These are phyloP conservation scores for Silurus asotus DNA, from an alignment of 2,113 vertebrate genomes.

Conservation along the genomic window DNA sequence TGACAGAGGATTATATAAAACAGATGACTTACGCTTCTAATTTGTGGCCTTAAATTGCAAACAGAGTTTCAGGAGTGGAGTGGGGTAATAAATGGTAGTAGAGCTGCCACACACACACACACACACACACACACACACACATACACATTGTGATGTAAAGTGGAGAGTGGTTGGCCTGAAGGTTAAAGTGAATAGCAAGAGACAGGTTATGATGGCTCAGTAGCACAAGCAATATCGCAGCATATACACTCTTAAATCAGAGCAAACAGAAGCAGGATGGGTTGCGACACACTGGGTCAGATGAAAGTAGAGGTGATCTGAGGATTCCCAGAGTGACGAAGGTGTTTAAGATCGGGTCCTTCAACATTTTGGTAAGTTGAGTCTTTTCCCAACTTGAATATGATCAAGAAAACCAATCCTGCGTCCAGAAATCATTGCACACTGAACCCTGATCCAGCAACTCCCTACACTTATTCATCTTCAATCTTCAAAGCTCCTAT, in stretches of 20 bases:
- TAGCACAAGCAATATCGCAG: constrained; percentile 84
- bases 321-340: background rate
- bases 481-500: no score
- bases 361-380: background rate
- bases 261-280: constrained; percentile 15
- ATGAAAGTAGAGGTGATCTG: background rate
- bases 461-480: no score
- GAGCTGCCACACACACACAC: constrained; percentile 80
- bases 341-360: background rate
- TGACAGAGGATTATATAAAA: constrained; percentile 98
- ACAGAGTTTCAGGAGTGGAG: constrained; percentile 97
- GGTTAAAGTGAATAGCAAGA: constrained; percentile 87
- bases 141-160: constrained; percentile 57
- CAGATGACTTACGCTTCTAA: constrained; percentile 99
- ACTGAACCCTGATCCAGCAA: background rate
- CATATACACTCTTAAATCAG: constrained; percentile 57
- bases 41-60: constrained; percentile 99
- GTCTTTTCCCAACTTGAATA: background rate
- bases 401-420: background rate
- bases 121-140: constrained; percentile 50
- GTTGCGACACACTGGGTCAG: background rate
- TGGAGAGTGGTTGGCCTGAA: constrained; percentile 83
- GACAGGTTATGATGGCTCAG: constrained; percentile 91
- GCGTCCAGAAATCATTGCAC: background rate
- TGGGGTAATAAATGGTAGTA: constrained; percentile 89